Evolutionary conservation across 2,888 invertebrate genomes (phyloP).

Genomic region (Bimastos eiseni): DNA sequence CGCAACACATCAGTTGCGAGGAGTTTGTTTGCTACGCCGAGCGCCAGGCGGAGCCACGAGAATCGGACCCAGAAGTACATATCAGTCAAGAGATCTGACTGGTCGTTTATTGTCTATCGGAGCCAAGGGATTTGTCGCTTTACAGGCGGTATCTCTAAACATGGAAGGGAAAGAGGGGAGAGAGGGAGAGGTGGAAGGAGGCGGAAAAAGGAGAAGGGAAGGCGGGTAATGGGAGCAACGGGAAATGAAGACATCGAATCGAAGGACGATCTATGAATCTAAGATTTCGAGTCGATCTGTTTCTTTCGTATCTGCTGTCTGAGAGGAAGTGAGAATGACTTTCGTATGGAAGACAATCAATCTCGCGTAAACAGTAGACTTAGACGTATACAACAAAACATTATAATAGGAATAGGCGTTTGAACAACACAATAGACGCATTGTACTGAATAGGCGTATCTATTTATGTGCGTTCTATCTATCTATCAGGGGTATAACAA

Average conservation of each 20-base stretch:
- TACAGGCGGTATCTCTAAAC: background rate
- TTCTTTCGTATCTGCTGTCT: background rate
- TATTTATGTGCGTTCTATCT: no score
- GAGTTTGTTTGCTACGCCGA: no score
- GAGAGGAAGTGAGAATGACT: background rate
- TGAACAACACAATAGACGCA: no score
- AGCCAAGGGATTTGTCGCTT: background rate
- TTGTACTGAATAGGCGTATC: no score
- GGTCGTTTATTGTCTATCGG: background rate
- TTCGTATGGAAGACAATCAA: background rate
- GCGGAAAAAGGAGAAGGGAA: background rate
- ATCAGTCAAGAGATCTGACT: no score
- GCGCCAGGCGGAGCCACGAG: no score
- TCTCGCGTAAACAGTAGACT: background rate
- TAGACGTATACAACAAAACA: background rate
- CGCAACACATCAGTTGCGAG: no score
- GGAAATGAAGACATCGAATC: background rate
- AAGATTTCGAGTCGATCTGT: background rate
- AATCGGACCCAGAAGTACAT: no score
- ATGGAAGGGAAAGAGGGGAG: background rate
- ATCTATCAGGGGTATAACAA: no score
- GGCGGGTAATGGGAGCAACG: background rate
- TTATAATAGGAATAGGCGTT: no score
- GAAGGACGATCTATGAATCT: background rate
- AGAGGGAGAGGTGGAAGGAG: background rate